Evolutionary conservation across 2,797 vertebrate genomes (phyloP).

Genomic region (Tokudaia muenninki): DNA sequence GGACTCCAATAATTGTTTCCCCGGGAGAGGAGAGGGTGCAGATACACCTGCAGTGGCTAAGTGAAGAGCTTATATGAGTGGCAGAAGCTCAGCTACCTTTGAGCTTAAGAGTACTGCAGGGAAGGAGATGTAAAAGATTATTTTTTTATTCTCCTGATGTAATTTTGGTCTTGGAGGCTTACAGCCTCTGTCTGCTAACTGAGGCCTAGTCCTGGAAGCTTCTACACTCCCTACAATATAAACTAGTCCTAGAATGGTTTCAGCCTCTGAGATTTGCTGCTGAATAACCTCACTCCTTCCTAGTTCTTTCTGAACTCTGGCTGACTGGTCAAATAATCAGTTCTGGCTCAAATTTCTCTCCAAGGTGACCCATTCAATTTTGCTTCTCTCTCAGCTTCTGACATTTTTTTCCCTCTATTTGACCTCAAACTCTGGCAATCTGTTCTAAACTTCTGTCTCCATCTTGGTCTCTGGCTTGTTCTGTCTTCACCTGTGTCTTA

Average conservation of each 20-base stretch:
- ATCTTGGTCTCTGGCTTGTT: not conserved
- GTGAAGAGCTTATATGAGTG: not conserved
- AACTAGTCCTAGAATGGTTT: not conserved
- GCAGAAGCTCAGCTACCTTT: not conserved
- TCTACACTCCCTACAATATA: not conserved
- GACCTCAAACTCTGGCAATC: not conserved
- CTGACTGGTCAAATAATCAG: not conserved
- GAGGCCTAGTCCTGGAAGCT: not conserved
- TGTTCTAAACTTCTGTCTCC: not conserved
- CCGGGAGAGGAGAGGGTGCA: not conserved
- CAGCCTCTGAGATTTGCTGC: not conserved
- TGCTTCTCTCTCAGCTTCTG: not conserved
- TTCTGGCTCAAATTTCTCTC: not conserved
- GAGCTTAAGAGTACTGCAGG: not conserved
- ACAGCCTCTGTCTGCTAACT: not conserved
- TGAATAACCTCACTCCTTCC: not conserved
- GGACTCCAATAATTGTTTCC: constrained; percentile 2
- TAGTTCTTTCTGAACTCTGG: not conserved
- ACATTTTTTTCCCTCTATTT: not conserved
- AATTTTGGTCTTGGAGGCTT: not conserved
- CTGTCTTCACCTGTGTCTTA: not conserved
- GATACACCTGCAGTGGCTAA: not conserved
- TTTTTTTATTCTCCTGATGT: not conserved
- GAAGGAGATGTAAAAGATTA: not conserved
- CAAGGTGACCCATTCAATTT: not conserved